These are phyloP conservation scores for Phrynosoma platyrhinos DNA, from an alignment of 2,113 vertebrate species.

Conservation along the genomic window DNA sequence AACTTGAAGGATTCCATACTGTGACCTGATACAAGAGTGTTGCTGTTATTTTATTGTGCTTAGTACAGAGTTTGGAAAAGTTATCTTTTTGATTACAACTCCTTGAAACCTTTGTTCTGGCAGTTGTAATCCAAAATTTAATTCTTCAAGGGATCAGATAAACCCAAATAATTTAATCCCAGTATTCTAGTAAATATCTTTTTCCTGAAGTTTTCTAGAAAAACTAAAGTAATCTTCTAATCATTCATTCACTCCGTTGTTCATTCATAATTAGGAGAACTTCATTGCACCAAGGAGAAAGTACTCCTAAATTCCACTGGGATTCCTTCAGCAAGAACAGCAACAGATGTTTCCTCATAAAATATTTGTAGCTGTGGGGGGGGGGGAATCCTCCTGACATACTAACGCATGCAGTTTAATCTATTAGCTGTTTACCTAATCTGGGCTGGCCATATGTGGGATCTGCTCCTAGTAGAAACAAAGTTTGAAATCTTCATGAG, in stretches of 20 bases:
- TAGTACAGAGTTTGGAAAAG: not conserved
- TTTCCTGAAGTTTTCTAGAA: not conserved
- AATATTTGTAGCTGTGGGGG: not conserved
- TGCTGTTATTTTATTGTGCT: slow-evolving; percentile 19
- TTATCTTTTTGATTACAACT: no score
- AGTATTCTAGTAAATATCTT: not conserved
- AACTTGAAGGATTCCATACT: slow-evolving; percentile 7
- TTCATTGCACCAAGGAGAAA: not conserved
- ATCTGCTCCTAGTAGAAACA: not conserved
- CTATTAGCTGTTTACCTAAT: not conserved
- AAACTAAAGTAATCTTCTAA: not conserved
- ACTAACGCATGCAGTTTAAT: not conserved
- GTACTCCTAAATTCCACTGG: not conserved
- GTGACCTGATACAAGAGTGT: slow-evolving; percentile 13
- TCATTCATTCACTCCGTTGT: not conserved
- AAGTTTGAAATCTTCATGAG: not conserved
- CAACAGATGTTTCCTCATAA: not conserved
- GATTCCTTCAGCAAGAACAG: not conserved
- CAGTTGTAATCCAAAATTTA: no score
- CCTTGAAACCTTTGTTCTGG: no score
- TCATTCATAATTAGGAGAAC: not conserved
- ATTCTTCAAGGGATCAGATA: not conserved
- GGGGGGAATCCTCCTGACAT: not conserved
- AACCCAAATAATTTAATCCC: slow-evolving; percentile 43
- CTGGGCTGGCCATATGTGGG: not conserved